A percentile compares a stretch with the other conserved stretches of the same genome.
Evolutionary conservation across 2,888 invertebrate genomes (phyloP).

Genomic region (Sphinx pinastri): DNA sequence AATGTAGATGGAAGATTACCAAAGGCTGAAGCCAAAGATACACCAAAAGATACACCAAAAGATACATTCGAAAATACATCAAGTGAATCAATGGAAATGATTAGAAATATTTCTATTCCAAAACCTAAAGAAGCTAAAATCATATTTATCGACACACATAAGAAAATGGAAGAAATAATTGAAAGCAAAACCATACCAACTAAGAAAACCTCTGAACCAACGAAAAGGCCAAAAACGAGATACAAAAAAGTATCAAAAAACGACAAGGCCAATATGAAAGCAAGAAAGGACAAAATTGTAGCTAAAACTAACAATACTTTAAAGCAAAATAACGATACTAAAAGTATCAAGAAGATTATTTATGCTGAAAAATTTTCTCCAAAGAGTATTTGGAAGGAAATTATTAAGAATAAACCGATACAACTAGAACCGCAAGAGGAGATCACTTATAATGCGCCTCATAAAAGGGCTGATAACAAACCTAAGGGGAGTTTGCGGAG

Average conservation of each 20-base stretch:
- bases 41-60: neutral
- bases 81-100: slow-evolving; percentile 16
- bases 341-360: slow-evolving; percentile 41
- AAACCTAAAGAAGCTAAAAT: slow-evolving; percentile 31
- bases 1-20: neutral
- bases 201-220: slow-evolving; percentile 22
- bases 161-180: slow-evolving; percentile 22
- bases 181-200: slow-evolving; percentile 8
- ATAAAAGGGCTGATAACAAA: slow-evolving; percentile 13
- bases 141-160: slow-evolving; percentile 38
- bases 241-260: slow-evolving; percentile 31
- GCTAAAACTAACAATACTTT: neutral
- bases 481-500: slow-evolving; percentile 24
- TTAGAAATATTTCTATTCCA: slow-evolving; percentile 27
- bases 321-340: slow-evolving; percentile 9
- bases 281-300: neutral
- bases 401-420: slow-evolving; percentile 44
- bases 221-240: slow-evolving; percentile 32
- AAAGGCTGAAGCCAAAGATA: slow-evolving; percentile 19
- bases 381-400: slow-evolving; percentile 48
- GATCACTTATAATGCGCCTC: slow-evolving; percentile 21
- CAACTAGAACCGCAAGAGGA: slow-evolving; percentile 37
- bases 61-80: neutral
- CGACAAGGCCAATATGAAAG: neutral
- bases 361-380: slow-evolving; percentile 44